phyloP scores from a whole-genome alignment of 2,797 vertebrate species.

The Aulostomus chinensis region DNA sequence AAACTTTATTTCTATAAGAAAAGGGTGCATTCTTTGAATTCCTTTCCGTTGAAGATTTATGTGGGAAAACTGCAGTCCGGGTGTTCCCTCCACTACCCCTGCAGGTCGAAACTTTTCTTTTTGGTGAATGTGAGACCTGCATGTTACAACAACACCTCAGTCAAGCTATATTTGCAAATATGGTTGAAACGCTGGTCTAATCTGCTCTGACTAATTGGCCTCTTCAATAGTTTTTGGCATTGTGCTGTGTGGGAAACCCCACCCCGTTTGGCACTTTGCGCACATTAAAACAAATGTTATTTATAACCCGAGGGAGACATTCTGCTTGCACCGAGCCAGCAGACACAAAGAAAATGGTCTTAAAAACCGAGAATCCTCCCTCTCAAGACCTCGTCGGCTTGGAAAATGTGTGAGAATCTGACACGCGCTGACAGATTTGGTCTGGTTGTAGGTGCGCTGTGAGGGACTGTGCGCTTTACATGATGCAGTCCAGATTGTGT shows the following conservation, averaged over 20 bases:
- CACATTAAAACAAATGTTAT: slow-evolving; percentile 16
- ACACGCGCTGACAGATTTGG: slow-evolving; percentile 34
- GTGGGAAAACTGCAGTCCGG: too few relatives aligned
- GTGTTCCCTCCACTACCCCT: too few relatives aligned
- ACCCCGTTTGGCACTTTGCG: slow-evolving; percentile 5
- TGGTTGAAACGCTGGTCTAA: not conserved
- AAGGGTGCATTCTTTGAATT: too few relatives aligned
- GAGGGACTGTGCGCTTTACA: slow-evolving; percentile 5
- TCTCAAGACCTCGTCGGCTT: not conserved
- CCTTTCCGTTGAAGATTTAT: too few relatives aligned
- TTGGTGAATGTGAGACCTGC: too few relatives aligned
- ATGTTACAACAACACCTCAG: not conserved
- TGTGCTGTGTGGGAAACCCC: slow-evolving; percentile 10
- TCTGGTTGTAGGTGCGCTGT: slow-evolving; percentile 16
- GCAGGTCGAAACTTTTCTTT: too few relatives aligned
- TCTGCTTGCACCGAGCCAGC: slow-evolving; percentile 8
- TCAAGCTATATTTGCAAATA: slow-evolving; percentile 16
- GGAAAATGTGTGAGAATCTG: slow-evolving; percentile 31
- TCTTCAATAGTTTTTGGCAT: slow-evolving; percentile 1
- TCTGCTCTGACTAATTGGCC: slow-evolving; percentile 8
- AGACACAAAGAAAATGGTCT: slow-evolving; percentile 4
- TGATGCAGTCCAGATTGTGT: slow-evolving; percentile 26
- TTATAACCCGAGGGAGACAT: not conserved
- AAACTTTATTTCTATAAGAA: too few relatives aligned
- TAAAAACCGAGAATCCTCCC: slow-evolving; percentile 8